Base-by-base conservation (phyloP, 2,113 vertebrate genomes). In the Paramisgurnus dabryanus region DNA sequence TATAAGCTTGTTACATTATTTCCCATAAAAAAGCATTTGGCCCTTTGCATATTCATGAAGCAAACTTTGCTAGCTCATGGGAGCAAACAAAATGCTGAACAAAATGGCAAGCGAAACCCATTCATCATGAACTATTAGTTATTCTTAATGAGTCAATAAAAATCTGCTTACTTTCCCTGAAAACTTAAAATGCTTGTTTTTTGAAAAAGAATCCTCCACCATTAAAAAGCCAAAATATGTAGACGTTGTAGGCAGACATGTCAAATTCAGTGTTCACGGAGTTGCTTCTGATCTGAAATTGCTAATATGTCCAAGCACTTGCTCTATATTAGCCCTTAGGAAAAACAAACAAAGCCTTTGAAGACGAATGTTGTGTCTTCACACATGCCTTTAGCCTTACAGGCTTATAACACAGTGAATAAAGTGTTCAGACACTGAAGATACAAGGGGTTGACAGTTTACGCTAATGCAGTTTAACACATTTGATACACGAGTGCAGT, bases 41-140 rank as follows among this genome's bases (percentile, higher is more conserved):
- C 12, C 3, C 43, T 76, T 76, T 76, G n/a, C 45, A 65, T 76
- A 76, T 76, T 66, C 45, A 76, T 66, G 27, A 64, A 8, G 61
- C 50, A 65, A 66, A 76, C 47, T 76, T 66, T 3, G n/a, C 6
- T 6, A 76, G 17, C 45, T 65, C 74, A 50, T 17, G 45, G 27
- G 27, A 65, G 47, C 57, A 76, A 53, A 53, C 7, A 39, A 22
- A 53, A 53, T n/a, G 15, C 13, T 18, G 60, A 9, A 11, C 27
- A 34, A 61, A 40, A 27, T 65, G 6, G 27, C 22, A 40, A 76
- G 45, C 60, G 40, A 18, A 65, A 50, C 34, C 34, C 27, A 50
- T 18, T 18, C 5, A 17, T 66, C 41, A 27, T 17, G n/a, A 75
- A 49, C 18, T 47, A 7, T 45, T 75, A 75, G 47, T 63, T 3